Conservation (phyloP, 1,140 invertebrate species). For the Drosophila bocqueti region DNA sequence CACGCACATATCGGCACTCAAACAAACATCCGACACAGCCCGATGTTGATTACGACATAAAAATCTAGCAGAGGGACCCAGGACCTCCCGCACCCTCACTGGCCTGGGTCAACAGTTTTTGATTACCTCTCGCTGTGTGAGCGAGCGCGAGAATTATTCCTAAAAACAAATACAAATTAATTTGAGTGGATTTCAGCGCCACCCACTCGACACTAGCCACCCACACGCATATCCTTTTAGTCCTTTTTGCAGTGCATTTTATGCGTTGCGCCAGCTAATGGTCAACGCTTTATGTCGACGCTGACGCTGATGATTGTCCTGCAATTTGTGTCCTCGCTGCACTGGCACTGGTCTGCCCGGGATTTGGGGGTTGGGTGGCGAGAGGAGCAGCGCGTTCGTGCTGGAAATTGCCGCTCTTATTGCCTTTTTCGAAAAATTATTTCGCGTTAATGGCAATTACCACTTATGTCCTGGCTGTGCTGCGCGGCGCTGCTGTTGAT, state of each 20-base stretch:
- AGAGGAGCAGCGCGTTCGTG: slow-evolving; percentile 40
- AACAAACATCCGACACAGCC: slow-evolving; percentile 72
- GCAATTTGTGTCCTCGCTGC: slow-evolving; percentile 71
- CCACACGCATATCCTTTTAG: slow-evolving; percentile 55
- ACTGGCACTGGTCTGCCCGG: slow-evolving; percentile 19
- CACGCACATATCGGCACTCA: slow-evolving; percentile 75
- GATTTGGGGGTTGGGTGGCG: slow-evolving; percentile 13
- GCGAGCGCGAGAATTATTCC: slow-evolving; percentile 68
- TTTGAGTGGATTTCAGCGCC: slow-evolving; percentile 74
- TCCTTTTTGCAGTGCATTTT: slow-evolving; percentile 73
- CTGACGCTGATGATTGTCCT: slow-evolving; percentile 71
- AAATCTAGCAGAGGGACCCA: slow-evolving; percentile 59
- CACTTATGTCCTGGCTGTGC: slow-evolving; percentile 61
- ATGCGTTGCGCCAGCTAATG: slow-evolving; percentile 63
- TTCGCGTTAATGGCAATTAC: slow-evolving; percentile 82
- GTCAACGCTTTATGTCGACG: slow-evolving; percentile 32
- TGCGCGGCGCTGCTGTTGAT: slow-evolving; percentile 16
- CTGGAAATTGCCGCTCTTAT: slow-evolving; percentile 78
- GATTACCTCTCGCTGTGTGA: slow-evolving; percentile 59
- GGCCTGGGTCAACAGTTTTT: slow-evolving; percentile 67
- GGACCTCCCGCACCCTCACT: slow-evolving; percentile 49
- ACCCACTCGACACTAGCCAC: slow-evolving; percentile 9
- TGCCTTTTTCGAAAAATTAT: slow-evolving; percentile 79
- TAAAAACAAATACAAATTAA: slow-evolving; percentile 81
- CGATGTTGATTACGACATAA: slow-evolving; percentile 80